Evolutionary conservation across 2,797 vertebrate genomes (phyloP), one percentile per base, ranked within the genome.

Genomic region (Naso thynnoides): DNA sequence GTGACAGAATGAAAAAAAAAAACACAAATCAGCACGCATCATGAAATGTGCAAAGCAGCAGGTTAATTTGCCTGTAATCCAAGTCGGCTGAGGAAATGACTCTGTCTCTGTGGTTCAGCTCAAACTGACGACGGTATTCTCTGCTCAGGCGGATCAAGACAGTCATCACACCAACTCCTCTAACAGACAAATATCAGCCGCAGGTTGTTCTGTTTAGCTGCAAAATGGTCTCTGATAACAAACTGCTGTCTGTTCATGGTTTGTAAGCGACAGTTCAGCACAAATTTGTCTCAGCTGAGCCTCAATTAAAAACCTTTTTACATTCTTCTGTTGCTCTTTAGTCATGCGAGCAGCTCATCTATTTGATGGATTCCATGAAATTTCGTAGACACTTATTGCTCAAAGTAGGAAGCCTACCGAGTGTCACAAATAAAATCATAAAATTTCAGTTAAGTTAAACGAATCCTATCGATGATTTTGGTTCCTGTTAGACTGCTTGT

Each of bases 41-140:
- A 29, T 49, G 38, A 63, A 23, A 31, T 27, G 19, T 67, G 36
- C 33, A n/a, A 50, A 67, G 42, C 47, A 67, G 38, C 16, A 55
- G 39, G 23, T 63, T 69, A 5, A 69, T 70, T 39, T 59, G 23
- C 36, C 45, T 73, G 48, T 54, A 21, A 45, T 67, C 45, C 18
- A 42, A 61, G 39, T 42, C 13, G n/a, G 27, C 39, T 45, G 18
- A 49, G 19, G 16, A 70, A 62, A 73, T 27, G 18, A 62, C 11
- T 8, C 44, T 48, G 57, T 3, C n/a, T 39, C 42, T 45, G 49
- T 33, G 23, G 61, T 33, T 38, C 31, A 54, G 27, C 26, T 24
- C 4, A 68, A 73, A 36, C 38, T 36, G 13, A 38, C 24, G n/a
- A 54, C 44, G 36, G 23, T 53, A 13, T 7, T 53, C 7, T 62